Conservation (phyloP, 2,888 invertebrate genomes). For the Ophion obscuratus region DNA sequence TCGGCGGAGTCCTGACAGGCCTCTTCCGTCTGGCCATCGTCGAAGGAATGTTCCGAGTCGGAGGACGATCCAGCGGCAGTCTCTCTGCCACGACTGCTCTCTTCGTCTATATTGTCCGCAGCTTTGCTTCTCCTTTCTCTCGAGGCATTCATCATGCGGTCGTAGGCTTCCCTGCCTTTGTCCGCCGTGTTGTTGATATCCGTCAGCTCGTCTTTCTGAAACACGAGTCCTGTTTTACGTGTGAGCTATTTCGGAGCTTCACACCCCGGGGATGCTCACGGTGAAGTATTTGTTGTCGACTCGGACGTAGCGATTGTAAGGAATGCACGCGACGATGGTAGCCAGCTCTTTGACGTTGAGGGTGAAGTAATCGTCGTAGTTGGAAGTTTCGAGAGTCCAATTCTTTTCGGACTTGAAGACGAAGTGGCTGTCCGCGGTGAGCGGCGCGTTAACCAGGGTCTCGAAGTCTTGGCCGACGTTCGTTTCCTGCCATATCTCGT, state of each 20-base stretch:
- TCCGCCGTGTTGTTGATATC: slow-evolving; percentile 71
- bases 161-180: slow-evolving; percentile 64
- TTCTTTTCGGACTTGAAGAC: slow-evolving; percentile 84
- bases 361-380: slow-evolving; percentile 83
- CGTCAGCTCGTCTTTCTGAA: slow-evolving; percentile 76
- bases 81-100: background rate
- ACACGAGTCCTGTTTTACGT: background rate
- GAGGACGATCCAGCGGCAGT: background rate
- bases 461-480: slow-evolving; percentile 82
- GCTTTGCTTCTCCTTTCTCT: background rate
- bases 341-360: slow-evolving; percentile 83
- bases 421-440: slow-evolving; percentile 82
- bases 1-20: slow-evolving; percentile 33
- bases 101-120: background rate
- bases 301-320: slow-evolving; percentile 84
- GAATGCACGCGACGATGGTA: slow-evolving; percentile 83
- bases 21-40: background rate
- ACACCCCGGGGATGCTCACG: slow-evolving; percentile 70
- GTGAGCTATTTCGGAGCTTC: background rate
- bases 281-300: slow-evolving; percentile 82
- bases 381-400: slow-evolving; percentile 82
- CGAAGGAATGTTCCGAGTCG: background rate
- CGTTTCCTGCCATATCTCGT: slow-evolving; percentile 73
- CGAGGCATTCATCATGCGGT: slow-evolving; percentile 33
- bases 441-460: slow-evolving; percentile 80